A percentile compares a stretch with the other conserved stretches of the same genome.
phyloP scores from a whole-genome alignment of 1,140 invertebrate genomes.

The Aphaenogaster rudis region DNA sequence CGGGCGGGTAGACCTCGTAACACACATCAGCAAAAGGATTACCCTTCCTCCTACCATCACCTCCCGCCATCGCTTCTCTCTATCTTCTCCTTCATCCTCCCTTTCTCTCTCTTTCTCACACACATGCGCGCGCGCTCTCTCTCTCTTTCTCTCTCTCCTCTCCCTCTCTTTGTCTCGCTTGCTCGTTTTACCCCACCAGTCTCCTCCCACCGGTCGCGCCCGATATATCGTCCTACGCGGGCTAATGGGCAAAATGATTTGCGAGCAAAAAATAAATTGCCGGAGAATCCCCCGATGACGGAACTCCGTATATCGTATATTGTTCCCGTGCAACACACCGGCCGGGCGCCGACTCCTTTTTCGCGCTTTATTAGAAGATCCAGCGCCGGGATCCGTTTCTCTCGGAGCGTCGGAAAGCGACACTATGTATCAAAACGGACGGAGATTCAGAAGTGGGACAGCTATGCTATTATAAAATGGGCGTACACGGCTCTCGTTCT shows the following conservation, averaged over 20 bases:
- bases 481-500: not conserved
- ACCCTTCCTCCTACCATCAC: constrained; percentile 76
- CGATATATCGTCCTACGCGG: constrained; percentile 73
- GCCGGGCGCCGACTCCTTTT: constrained; percentile 31
- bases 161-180: constrained; percentile 27
- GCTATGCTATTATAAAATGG: constrained; percentile 50
- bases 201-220: constrained; percentile 66
- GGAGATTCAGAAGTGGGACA: constrained; percentile 11
- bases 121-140: not conserved
- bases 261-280: constrained; percentile 82
- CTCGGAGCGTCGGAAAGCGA: constrained; percentile 17
- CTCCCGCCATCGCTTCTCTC: constrained; percentile 58
- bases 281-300: constrained; percentile 74
- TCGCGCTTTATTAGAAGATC: constrained; percentile 39
- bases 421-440: constrained; percentile 33
- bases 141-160: not conserved
- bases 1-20: constrained; percentile 84
- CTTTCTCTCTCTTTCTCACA: constrained; percentile 7
- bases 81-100: not conserved
- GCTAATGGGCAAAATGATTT: constrained; percentile 85
- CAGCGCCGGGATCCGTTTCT: constrained; percentile 18
- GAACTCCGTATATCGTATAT: constrained; percentile 65
- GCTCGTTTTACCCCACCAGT: constrained; percentile 62
- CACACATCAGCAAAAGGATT: constrained; percentile 84
- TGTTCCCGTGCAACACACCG: constrained; percentile 16